Conservation (phyloP, 2,888 invertebrate species). For the Callimorpha dominula region DNA sequence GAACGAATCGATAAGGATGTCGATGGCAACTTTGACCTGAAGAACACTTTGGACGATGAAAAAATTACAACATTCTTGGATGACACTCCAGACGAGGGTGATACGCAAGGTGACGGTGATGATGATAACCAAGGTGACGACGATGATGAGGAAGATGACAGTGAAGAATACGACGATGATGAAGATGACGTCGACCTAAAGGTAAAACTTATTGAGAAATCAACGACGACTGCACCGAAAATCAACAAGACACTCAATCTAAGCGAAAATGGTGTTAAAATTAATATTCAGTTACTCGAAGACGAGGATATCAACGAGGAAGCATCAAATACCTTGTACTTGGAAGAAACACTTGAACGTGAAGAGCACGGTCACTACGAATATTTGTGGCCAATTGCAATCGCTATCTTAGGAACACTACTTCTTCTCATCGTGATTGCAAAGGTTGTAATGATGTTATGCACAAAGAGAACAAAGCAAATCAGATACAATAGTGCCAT, state of each 20-base stretch:
- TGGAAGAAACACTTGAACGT: slow-evolving; percentile 67
- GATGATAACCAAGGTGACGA: slow-evolving; percentile 63
- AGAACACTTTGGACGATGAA: slow-evolving; percentile 77
- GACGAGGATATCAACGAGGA: slow-evolving; percentile 63
- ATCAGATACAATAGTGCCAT: slow-evolving; percentile 84
- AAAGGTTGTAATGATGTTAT: slow-evolving; percentile 81
- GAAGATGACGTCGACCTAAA: slow-evolving; percentile 78
- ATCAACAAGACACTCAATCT: slow-evolving; percentile 36
- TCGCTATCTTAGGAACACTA: slow-evolving; percentile 86
- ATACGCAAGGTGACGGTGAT: slow-evolving; percentile 68
- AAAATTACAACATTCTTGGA: slow-evolving; percentile 66
- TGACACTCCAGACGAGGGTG: slow-evolving; percentile 66
- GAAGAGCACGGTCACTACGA: slow-evolving; percentile 80
- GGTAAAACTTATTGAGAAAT: slow-evolving; percentile 73
- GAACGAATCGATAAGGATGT: slow-evolving; percentile 77
- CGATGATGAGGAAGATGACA: slow-evolving; percentile 72
- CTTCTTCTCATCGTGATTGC: slow-evolving; percentile 84
- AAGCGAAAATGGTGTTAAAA: slow-evolving; percentile 57
- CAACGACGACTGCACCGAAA: slow-evolving; percentile 45
- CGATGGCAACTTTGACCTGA: slow-evolving; percentile 77
- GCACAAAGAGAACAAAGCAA: slow-evolving; percentile 72
- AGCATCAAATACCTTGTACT: slow-evolving; percentile 59
- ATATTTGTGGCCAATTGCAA: slow-evolving; percentile 87
- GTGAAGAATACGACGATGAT: slow-evolving; percentile 71
- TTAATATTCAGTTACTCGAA: slow-evolving; percentile 74